Evolutionary conservation across 2,888 invertebrate genomes (phyloP), one percentile per base, ranked within the genome.

Genomic region (Ernsta delagoae): DNA sequence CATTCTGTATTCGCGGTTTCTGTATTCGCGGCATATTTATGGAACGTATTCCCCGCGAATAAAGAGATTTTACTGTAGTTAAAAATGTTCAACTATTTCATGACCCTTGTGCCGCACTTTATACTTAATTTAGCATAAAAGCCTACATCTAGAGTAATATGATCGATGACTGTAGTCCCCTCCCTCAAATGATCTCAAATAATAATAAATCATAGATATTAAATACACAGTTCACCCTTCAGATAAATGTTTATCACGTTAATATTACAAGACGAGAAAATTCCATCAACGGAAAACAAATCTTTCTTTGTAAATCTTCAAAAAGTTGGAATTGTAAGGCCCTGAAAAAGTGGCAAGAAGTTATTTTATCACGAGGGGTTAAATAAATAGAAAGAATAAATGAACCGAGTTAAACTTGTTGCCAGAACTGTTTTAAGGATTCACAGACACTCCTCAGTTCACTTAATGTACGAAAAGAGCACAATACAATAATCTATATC

Each of bases 161-260:
- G 24, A 24, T 24, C 24, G 24, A 31, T 31, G 31, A 31, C 2
- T 31, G 31, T 31, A 31, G 31, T 11, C 5, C 53, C 4, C 50
- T 31, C 53, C 56, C 36, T 68, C 54, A 57, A 68, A 68, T 57
- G 36, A 50, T 50, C 62, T 50, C 65, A 45, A 53, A 59, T 59
- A 63, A 63, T 63, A 59, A 69, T 69, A 69, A 69, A 69, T 69
- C 69, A 63, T 41, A 69, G 59, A 63, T 53, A 53, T 69, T 69
- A 59, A 63, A 63, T 63, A 69, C 53, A 69, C 63, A 69, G 31
- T 63, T 61, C 36, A 9, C 48, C 57, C 62, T 59, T 11, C 36
- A 68, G 68, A 68, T 63, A 69, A 69, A 69, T 69, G 68, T 63
- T 63, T 62, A 53, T 69, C 48, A 41, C 68, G 63, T 31, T 69